These are phyloP conservation scores for Narcine bancroftii DNA, from an alignment of 2,113 vertebrate species.

Conservation along the genomic window DNA sequence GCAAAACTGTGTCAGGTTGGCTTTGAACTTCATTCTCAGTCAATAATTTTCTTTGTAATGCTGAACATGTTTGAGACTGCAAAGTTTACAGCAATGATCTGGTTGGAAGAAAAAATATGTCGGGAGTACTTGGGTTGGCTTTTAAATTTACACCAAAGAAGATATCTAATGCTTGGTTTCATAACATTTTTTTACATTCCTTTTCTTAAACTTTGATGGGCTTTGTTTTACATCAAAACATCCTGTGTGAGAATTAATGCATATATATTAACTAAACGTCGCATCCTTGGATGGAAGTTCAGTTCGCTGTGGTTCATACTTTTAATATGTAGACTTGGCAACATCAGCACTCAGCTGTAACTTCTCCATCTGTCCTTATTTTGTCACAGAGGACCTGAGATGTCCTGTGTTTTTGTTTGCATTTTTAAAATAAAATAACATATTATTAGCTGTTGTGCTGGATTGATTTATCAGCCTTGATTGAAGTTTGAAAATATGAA, in stretches of 20 bases:
- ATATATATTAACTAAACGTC: not conserved
- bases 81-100: too few relatives aligned
- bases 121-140: too few relatives aligned
- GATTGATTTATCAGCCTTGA: constrained; percentile 39
- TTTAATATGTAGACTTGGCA: constrained; percentile 9
- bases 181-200: not conserved
- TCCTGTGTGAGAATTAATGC: not conserved
- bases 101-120: too few relatives aligned
- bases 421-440: constrained; percentile 46
- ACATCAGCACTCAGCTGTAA: not conserved
- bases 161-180: not conserved
- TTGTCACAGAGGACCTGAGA: constrained; percentile 41
- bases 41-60: too few relatives aligned
- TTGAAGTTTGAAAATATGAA: constrained; percentile 53
- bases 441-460: constrained; percentile 47
- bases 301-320: not conserved
- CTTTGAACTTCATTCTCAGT: too few relatives aligned
- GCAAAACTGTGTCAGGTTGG: too few relatives aligned
- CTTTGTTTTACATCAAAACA: not conserved
- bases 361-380: constrained; percentile 44
- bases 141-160: too few relatives aligned
- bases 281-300: not conserved
- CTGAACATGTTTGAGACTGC: too few relatives aligned
- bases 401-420: not conserved
- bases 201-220: not conserved